These are phyloP conservation scores for Dermatemys mawii DNA, from an alignment of 2,113 vertebrate genomes.

Conservation along the genomic window DNA sequence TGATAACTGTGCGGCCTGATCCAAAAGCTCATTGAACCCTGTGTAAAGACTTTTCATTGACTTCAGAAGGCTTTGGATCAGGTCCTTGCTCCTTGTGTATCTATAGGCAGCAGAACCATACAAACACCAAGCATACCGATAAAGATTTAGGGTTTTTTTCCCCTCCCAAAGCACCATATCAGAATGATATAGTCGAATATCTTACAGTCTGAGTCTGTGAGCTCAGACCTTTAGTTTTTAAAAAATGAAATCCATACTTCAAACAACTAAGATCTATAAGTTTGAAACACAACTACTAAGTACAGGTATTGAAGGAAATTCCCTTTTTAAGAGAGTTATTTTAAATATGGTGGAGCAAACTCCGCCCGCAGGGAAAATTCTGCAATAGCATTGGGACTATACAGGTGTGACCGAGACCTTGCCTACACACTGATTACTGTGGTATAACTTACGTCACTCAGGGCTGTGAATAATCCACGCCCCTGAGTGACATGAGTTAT, in stretches of 20 bases:
- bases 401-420: not conserved
- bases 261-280: rapidly evolving
- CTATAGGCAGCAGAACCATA: not conserved
- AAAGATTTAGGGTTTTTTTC: not conserved
- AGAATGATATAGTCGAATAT: not conserved
- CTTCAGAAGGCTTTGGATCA: not conserved
- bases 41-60: not conserved
- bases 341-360: not conserved
- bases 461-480: too few relatives aligned
- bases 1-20: not conserved
- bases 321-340: rapidly evolving
- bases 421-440: too few relatives aligned
- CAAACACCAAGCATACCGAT: not conserved
- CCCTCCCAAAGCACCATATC: not conserved
- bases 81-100: not conserved
- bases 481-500: too few relatives aligned
- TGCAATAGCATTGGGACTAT: not conserved
- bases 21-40: not conserved
- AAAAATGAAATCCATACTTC: not conserved
- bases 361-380: not conserved
- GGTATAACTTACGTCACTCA: too few relatives aligned
- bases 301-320: rapidly evolving
- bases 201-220: not conserved
- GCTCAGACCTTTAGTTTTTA: not conserved
- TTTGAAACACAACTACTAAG: not conserved